Conservation (phyloP, 2,888 invertebrate species). For the Glyphotaelius pellucidus region DNA sequence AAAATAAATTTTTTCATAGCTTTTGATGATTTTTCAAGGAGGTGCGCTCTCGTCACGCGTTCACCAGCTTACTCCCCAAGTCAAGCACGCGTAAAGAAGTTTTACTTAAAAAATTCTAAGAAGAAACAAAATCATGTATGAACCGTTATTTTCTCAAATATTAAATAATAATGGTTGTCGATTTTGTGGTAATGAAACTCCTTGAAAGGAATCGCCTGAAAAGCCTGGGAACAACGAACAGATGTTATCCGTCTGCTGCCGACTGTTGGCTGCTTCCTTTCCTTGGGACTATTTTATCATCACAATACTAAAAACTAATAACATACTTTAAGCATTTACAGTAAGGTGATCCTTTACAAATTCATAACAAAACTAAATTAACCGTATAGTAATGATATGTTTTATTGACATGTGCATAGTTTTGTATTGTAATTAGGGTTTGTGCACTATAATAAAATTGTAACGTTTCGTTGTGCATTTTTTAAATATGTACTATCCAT, state of each 20-base stretch:
- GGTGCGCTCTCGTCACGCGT: too few species aligned
- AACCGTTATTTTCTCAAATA: too few species aligned
- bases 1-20: too few species aligned
- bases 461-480: too few species aligned
- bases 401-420: neutral
- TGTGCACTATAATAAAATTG: neutral
- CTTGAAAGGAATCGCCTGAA: neutral
- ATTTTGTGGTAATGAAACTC: neutral
- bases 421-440: too few species aligned
- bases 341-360: neutral
- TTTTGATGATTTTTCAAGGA: too few species aligned
- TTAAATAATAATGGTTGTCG: neutral
- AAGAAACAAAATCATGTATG: too few species aligned
- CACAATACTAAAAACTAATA: constrained; percentile 47
- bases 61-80: too few species aligned
- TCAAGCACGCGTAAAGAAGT: too few species aligned
- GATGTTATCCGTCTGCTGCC: constrained; percentile 49
- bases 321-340: constrained; percentile 12
- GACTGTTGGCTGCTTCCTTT: neutral
- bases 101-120: too few species aligned
- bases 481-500: too few species aligned
- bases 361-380: neutral
- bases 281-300: constrained; percentile 4
- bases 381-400: neutral
- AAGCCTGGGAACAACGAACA: constrained; percentile 48